phyloP scores from a whole-genome alignment of 2,797 vertebrate species.

The Geotrypetes seraphini region DNA sequence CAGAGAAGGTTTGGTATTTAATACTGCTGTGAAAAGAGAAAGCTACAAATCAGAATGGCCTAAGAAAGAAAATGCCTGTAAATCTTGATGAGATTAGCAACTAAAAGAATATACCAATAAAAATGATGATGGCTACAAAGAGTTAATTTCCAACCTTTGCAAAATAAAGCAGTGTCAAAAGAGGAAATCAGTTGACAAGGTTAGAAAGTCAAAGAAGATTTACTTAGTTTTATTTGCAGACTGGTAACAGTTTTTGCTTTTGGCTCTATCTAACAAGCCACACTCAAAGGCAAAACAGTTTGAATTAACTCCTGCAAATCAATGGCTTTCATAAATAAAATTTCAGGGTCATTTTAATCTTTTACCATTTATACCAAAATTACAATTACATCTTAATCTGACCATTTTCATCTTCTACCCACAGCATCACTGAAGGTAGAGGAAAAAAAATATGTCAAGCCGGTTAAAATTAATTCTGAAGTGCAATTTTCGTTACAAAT shows the following conservation, averaged over 20 bases:
- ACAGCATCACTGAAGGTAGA: slow-evolving; percentile 35
- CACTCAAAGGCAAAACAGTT: slow-evolving; percentile 26
- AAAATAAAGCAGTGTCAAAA: slow-evolving; percentile 54
- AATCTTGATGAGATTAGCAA: slow-evolving; percentile 88
- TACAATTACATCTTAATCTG: slow-evolving; percentile 42
- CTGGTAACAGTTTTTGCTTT: slow-evolving; percentile 15
- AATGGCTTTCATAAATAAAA: background rate
- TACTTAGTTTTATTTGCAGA: slow-evolving; percentile 17
- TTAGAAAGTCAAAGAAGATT: slow-evolving; percentile 44
- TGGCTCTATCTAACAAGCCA: slow-evolving; percentile 25
- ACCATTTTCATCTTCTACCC: slow-evolving; percentile 32
- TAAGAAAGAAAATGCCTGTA: slow-evolving; percentile 63
- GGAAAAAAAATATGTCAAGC: slow-evolving; percentile 41
- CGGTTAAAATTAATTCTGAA: slow-evolving; percentile 25
- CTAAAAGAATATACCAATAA: slow-evolving; percentile 68
- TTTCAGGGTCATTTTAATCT: background rate
- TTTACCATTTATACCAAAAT: slow-evolving; percentile 29
- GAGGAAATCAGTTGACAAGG: slow-evolving; percentile 53
- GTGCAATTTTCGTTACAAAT: slow-evolving; percentile 23
- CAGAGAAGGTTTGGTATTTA: slow-evolving; percentile 90
- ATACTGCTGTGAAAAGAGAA: slow-evolving; percentile 79
- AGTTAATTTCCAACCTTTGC: slow-evolving; percentile 61
- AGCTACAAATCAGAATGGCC: slow-evolving; percentile 78
- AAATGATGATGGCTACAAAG: slow-evolving; percentile 57
- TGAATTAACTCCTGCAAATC: slow-evolving; percentile 27